Evolutionary conservation across 1,140 invertebrate species (phyloP), one percentile per base, ranked within the genome.

Genomic region (Drosophila takahashii): DNA sequence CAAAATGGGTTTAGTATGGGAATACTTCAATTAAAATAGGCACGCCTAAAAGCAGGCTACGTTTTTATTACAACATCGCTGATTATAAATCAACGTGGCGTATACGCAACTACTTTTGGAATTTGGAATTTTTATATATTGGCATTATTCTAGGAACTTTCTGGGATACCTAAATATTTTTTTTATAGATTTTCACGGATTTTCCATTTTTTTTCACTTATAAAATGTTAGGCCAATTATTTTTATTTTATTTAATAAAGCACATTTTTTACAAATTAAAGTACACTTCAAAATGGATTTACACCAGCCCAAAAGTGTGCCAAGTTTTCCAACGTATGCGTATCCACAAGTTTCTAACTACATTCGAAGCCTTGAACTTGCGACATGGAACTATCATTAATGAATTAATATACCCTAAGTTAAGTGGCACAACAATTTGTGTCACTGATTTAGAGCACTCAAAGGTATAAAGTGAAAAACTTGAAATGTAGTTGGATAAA

Each of bases 41-140:
- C 4, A 42, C 39, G 81, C 77, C 77, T 42, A 66, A 81, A 81
- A 74, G 51, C 59, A 60, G 22, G 44, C 77, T 44, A 60, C 29
- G 18, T 0, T 53, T 69, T 71, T 61, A 3, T 29, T 9, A 8
- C 15, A 10, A 13, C 3, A 3, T n/a, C 18, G 0, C 7, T 45
- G 18, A 29, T 48, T 26, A 39, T 10, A 8, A 7, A 22, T 4
- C 22, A 44, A 44, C 39, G 39, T 10, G 11, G 27, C 65, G 50
- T 56, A 70, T 57, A 56, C 66, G 50, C 15, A 56, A 69, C 15
- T n/a, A 10, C 8, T 54, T 32, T 3, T 22, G 3, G 22, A 3
- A 22, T 22, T 3, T 22, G 1, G 22, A 3, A 2, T 22, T 2
- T 22, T 22, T 22, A 22, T 22, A 2, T 2, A 22, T 22, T 22